These are phyloP conservation scores for Magallana ariakensis DNA, from an alignment of 1,140 invertebrate species.

Conservation along the genomic window DNA sequence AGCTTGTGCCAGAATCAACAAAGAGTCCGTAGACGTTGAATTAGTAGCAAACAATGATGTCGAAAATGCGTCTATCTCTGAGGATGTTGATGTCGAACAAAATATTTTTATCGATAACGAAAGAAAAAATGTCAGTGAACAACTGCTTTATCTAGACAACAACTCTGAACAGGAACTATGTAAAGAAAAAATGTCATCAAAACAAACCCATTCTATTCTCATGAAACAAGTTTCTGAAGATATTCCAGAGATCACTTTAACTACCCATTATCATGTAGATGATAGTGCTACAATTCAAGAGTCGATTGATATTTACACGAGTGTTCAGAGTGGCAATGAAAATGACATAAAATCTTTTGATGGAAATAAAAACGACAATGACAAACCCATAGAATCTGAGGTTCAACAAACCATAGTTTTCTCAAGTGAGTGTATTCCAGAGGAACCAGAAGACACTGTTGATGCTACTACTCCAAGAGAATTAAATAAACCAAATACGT, in stretches of 20 bases:
- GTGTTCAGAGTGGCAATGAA: background rate
- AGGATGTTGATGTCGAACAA: slow-evolving; percentile 40
- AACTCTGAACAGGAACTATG: slow-evolving; percentile 45
- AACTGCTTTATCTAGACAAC: slow-evolving; percentile 53
- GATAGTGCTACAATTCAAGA: slow-evolving; percentile 69
- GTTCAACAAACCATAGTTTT: slow-evolving; percentile 47
- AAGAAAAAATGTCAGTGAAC: slow-evolving; percentile 32
- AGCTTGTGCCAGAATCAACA: slow-evolving; percentile 63
- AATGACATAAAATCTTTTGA: slow-evolving; percentile 36
- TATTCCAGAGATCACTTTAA: slow-evolving; percentile 86
- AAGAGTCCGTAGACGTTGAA: slow-evolving; percentile 42
- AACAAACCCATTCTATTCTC: slow-evolving; percentile 42
- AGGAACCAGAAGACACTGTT: slow-evolving; percentile 63
- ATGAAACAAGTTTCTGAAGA: slow-evolving; percentile 79
- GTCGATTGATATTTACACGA: background rate
- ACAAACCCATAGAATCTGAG: slow-evolving; percentile 38
- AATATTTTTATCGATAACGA: slow-evolving; percentile 1
- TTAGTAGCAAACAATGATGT: slow-evolving; percentile 11
- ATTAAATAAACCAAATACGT: background rate
- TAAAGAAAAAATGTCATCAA: background rate
- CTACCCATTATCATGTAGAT: slow-evolving; percentile 84
- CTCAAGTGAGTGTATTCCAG: slow-evolving; percentile 62
- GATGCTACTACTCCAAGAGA: background rate
- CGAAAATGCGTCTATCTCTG: background rate
- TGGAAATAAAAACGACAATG: slow-evolving; percentile 32